Conservation (phyloP, 2,797 vertebrate species). For the Hozukius guyotensis region DNA sequence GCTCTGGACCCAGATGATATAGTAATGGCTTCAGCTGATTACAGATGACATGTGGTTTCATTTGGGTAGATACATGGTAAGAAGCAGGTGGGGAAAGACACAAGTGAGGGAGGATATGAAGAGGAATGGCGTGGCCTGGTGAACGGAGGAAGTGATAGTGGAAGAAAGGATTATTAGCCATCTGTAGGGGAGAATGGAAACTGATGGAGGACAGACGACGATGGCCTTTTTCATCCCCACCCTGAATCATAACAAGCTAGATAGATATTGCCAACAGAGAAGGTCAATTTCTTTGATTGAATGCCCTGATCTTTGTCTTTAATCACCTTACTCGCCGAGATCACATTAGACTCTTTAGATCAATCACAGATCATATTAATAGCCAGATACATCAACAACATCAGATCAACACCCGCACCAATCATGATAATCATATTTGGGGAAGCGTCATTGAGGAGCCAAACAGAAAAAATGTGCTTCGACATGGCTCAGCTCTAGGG, state of each 20-base stretch:
- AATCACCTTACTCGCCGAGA: conserved; percentile 54
- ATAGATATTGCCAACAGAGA: conserved; percentile 57
- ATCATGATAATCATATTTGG: conserved; percentile 54
- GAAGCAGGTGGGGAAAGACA: neutral
- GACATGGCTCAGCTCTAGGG: conserved; percentile 48
- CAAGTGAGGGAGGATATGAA: neutral
- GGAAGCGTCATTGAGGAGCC: conserved; percentile 19
- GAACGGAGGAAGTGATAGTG: neutral
- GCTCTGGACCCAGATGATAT: conserved; percentile 40
- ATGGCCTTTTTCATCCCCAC: conserved; percentile 43
- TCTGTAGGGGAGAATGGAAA: conserved; percentile 30
- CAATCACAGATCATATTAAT: conserved; percentile 55
- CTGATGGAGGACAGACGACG: conserved; percentile 38
- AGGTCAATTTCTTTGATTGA: conserved; percentile 62
- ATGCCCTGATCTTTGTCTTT: conserved; percentile 47
- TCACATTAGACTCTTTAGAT: conserved; percentile 51
- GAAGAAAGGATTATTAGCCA: conserved; percentile 25
- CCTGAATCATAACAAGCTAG: conserved; percentile 42
- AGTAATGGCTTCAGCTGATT: conserved; percentile 45
- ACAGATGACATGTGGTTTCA: conserved; percentile 40
- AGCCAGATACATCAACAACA: conserved; percentile 45
- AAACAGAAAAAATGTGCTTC: conserved; percentile 23
- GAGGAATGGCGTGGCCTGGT: neutral
- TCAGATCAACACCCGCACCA: conserved; percentile 40
- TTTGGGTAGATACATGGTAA: conserved; percentile 2